phyloP scores from a whole-genome alignment of 2,113 vertebrate genomes.

The Aviceda subcristata region DNA sequence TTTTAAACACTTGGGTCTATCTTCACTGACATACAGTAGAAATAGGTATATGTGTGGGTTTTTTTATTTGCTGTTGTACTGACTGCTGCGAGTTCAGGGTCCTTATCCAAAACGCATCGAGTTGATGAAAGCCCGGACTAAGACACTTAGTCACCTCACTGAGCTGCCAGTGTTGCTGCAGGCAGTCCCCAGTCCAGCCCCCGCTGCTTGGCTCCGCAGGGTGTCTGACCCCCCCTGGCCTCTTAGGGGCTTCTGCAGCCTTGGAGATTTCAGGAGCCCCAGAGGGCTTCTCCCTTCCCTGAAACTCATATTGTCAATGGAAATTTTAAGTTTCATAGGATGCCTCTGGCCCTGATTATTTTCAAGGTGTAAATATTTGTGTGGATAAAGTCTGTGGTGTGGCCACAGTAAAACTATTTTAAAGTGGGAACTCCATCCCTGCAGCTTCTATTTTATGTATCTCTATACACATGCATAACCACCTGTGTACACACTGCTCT shows the following conservation, averaged over 20 bases:
- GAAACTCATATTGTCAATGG: not conserved
- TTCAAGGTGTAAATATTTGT: not conserved
- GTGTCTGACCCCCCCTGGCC: not conserved
- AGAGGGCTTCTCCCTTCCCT: not conserved
- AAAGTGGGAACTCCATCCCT: not conserved
- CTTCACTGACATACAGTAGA: not conserved
- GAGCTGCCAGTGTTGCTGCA: not conserved
- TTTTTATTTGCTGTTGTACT: not conserved
- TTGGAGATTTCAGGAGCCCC: not conserved
- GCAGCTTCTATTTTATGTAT: not conserved
- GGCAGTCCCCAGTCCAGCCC: not conserved
- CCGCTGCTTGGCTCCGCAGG: fast-evolving
- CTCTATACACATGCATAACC: not conserved
- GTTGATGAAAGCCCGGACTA: not conserved
- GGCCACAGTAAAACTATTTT: not conserved
- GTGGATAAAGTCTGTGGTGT: not conserved
- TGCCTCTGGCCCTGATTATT: not conserved
- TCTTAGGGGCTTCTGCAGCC: not conserved
- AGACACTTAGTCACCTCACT: not conserved
- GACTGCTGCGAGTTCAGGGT: not conserved
- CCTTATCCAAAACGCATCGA: not conserved
- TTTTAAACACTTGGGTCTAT: not conserved
- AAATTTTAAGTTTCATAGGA: not conserved
- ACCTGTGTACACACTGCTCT: not conserved
- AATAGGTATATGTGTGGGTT: not conserved